Conservation (phyloP, 2,888 invertebrate genomes). For the Crepidodera aurea region DNA sequence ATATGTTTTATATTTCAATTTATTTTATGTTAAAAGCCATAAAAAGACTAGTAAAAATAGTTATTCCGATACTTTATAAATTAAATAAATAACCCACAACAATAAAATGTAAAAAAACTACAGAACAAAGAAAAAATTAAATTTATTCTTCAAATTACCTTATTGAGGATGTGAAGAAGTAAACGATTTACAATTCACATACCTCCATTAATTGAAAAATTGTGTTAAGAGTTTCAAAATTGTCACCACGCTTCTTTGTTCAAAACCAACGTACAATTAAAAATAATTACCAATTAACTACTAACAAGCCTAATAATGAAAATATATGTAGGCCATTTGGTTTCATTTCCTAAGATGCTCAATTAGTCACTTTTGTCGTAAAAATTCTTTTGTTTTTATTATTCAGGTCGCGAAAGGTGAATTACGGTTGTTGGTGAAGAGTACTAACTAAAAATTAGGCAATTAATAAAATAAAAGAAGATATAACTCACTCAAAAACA, state of each 20-base stretch:
- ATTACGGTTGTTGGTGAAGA: no score
- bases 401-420: not conserved
- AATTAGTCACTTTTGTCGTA: not conserved
- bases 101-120: no score
- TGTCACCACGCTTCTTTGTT: not conserved
- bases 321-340: not conserved
- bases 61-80: no score
- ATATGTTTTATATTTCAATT: no score
- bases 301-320: not conserved
- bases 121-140: no score
- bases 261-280: not conserved
- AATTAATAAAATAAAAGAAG: no score
- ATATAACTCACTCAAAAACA: no score
- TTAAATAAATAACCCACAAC: no score
- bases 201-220: not conserved
- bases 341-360: not conserved
- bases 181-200: not conserved
- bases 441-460: no score
- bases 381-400: not conserved
- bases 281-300: not conserved
- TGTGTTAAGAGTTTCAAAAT: not conserved
- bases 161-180: not conserved
- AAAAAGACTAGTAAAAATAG: no score
- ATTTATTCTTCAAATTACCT: no score
- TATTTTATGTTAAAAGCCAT: no score